Percentiles rank a stretch among this genome's conserved stretches.
These are phyloP conservation scores for Acanthurus lineatus DNA, from an alignment of 2,797 vertebrate genomes.

Conservation along the genomic window DNA sequence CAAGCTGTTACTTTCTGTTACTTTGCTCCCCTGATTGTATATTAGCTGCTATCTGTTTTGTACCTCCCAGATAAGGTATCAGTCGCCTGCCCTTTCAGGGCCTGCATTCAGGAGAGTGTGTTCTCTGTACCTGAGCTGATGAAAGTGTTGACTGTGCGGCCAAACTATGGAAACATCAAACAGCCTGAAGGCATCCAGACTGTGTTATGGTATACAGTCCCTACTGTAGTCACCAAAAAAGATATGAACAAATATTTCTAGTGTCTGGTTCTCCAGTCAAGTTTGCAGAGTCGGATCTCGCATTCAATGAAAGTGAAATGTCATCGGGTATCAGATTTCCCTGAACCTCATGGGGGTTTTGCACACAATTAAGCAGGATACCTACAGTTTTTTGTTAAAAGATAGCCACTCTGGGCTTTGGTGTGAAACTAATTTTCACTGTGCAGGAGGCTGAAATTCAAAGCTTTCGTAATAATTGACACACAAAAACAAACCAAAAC, in stretches of 20 bases:
- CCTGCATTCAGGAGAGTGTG: conserved; percentile 16
- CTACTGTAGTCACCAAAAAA: conserved; percentile 7
- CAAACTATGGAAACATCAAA: conserved; percentile 29
- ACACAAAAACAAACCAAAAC: conserved; percentile 8
- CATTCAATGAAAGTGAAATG: background rate
- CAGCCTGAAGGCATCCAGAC: conserved; percentile 17
- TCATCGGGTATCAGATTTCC: conserved; percentile 26
- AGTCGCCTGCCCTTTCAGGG: conserved; percentile 32
- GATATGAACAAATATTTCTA: conserved; percentile 7
- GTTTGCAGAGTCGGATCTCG: conserved; percentile 26
- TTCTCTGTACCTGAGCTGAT: conserved; percentile 25
- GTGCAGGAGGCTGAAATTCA: background rate
- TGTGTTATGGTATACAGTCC: conserved; percentile 22
- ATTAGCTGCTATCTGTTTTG: conserved; percentile 39
- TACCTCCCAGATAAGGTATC: conserved; percentile 60
- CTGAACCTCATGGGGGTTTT: background rate
- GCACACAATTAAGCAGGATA: background rate
- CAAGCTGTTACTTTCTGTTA: conserved; percentile 56
- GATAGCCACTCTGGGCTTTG: conserved; percentile 1
- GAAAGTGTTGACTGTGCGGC: conserved; percentile 12
- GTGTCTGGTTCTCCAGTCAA: background rate
- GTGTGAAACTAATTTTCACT: background rate
- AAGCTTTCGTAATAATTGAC: background rate
- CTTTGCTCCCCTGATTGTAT: conserved; percentile 35
- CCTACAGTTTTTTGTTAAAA: background rate